Evolutionary conservation across 2,797 vertebrate species (phyloP).

Genomic region (Monodelphis domestica): DNA sequence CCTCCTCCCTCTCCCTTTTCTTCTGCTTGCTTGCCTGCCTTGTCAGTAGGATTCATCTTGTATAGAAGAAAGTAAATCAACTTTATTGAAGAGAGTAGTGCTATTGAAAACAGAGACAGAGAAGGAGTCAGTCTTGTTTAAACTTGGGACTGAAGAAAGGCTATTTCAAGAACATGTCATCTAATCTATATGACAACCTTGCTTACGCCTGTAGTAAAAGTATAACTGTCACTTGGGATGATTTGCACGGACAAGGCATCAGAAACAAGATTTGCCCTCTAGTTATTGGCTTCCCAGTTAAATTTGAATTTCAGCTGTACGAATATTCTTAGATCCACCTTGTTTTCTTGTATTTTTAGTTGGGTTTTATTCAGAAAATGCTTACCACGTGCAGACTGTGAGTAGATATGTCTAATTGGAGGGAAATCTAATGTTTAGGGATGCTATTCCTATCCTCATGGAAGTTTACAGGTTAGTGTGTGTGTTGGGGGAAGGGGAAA

Average conservation of each 20-base stretch:
- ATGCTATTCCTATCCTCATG: neutral
- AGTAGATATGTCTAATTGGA: neutral
- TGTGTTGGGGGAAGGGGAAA: neutral
- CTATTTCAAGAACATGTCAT: neutral
- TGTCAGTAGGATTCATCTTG: neutral
- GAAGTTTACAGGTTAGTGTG: neutral
- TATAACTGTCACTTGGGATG: neutral
- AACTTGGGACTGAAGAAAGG: neutral
- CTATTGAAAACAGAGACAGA: neutral
- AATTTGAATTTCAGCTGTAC: constrained; percentile 11
- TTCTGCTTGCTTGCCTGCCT: neutral
- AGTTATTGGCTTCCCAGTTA: constrained; percentile 15
- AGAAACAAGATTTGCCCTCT: neutral
- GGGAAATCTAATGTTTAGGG: neutral
- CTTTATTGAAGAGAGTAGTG: neutral
- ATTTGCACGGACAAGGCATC: neutral
- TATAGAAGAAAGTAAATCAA: neutral
- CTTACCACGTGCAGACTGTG: neutral
- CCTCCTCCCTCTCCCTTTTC: neutral
- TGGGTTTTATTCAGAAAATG: constrained; percentile 28
- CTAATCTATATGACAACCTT: neutral
- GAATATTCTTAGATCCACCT: neutral
- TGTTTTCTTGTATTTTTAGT: constrained; percentile 36
- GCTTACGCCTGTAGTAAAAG: neutral
- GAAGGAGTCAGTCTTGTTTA: neutral